A percentile compares a stretch with the other conserved stretches of the same genome.
Evolutionary conservation across 1,140 invertebrate genomes (phyloP).

Genomic region (Watersipora subatra): DNA sequence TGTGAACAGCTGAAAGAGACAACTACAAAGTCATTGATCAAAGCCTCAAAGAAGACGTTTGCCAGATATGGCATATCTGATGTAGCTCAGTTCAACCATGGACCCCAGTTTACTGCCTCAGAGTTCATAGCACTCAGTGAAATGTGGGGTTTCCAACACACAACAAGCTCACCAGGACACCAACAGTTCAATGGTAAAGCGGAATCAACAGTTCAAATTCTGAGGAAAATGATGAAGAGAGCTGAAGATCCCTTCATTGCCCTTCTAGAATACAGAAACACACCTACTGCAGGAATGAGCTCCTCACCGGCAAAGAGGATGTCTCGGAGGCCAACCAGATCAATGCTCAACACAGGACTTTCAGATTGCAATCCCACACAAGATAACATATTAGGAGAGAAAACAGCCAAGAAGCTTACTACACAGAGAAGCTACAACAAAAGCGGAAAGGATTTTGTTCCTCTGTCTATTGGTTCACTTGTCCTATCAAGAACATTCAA

Average conservation of each 20-base stretch:
- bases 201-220: not conserved
- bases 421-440: not conserved
- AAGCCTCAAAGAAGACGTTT: not conserved
- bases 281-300: not conserved
- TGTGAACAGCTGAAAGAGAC: not conserved
- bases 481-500: not conserved
- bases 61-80: not conserved
- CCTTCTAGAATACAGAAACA: not conserved
- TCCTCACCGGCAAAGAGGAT: not conserved
- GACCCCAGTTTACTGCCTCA: not conserved
- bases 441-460: not conserved
- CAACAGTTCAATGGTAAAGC: not conserved
- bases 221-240: not conserved
- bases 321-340: not conserved
- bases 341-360: not conserved
- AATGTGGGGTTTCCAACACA: not conserved
- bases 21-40: not conserved
- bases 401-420: not conserved
- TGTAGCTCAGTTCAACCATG: not conserved
- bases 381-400: not conserved
- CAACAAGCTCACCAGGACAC: not conserved
- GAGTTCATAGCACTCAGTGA: not conserved
- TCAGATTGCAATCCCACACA: not conserved
- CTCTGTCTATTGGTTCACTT: not conserved
- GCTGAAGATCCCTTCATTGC: not conserved